A percentile compares a stretch with the other conserved stretches of the same genome.
phyloP scores from a whole-genome alignment of 2,113 vertebrate genomes.

The Talpa occidentalis region DNA sequence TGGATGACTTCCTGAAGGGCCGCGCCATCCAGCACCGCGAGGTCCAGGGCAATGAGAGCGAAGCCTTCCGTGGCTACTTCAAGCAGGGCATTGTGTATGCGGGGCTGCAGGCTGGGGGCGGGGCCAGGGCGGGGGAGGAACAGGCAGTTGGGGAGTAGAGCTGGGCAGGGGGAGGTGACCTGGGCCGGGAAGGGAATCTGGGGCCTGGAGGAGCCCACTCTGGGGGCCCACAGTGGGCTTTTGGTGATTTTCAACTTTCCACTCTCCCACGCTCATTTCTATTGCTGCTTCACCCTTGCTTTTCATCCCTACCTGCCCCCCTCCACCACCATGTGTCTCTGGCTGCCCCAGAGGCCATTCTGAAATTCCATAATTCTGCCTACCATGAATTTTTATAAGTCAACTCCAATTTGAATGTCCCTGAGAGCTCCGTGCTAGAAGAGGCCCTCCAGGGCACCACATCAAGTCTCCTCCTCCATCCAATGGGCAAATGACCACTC shows the following conservation, averaged over 20 bases:
- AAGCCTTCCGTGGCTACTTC: slow-evolving; percentile 90
- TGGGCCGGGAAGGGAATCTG: background rate
- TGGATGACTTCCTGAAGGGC: slow-evolving; percentile 90
- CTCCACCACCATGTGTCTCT: background rate
- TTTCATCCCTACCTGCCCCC: background rate
- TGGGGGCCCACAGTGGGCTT: background rate
- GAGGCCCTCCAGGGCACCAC: background rate
- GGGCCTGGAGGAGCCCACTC: background rate
- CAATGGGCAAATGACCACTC: background rate
- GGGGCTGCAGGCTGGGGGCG: background rate
- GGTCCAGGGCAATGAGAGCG: slow-evolving; percentile 89
- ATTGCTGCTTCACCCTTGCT: background rate
- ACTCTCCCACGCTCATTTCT: background rate
- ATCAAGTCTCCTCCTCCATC: background rate
- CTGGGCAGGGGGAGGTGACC: background rate
- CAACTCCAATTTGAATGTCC: background rate
- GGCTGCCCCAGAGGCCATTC: background rate
- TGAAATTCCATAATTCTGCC: background rate
- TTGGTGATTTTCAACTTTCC: background rate
- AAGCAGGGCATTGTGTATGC: slow-evolving; percentile 91
- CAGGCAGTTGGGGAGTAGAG: background rate
- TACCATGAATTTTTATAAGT: background rate
- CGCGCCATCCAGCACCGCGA: slow-evolving; percentile 91
- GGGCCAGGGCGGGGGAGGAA: background rate
- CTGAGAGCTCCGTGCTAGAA: background rate